Evolutionary conservation across 2,797 vertebrate genomes (phyloP).

Genomic region (Holocentrus rufus): DNA sequence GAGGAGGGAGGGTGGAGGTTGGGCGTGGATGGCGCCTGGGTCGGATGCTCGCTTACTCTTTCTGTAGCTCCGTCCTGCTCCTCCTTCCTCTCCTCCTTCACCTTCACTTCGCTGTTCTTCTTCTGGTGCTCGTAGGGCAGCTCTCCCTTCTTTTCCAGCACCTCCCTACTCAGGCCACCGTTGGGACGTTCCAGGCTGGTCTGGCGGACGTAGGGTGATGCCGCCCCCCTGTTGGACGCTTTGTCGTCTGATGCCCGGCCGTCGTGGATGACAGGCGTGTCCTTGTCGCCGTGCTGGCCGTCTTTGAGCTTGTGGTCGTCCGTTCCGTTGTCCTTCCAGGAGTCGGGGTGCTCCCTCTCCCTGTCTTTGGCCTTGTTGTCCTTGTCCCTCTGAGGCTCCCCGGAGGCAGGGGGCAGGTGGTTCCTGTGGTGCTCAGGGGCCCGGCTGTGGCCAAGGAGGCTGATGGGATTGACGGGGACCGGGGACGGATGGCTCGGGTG

Average conservation of each 20-base stretch:
- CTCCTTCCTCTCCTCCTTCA: slow-evolving; percentile 97
- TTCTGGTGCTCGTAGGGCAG: slow-evolving; percentile 89
- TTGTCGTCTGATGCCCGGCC: slow-evolving; percentile 87
- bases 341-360: slow-evolving; percentile 88
- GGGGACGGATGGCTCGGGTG: slow-evolving; percentile 93
- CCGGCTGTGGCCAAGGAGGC: slow-evolving; percentile 88
- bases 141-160: slow-evolving; percentile 86
- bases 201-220: slow-evolving; percentile 89
- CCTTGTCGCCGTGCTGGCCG: slow-evolving; percentile 88
- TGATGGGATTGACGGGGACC: slow-evolving; percentile 87
- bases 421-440: slow-evolving; percentile 89
- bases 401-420: slow-evolving; percentile 86
- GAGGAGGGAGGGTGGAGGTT: slow-evolving; percentile 84
- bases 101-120: slow-evolving; percentile 90
- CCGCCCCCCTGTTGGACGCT: slow-evolving; percentile 84
- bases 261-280: slow-evolving; percentile 85
- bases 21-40: slow-evolving; percentile 70
- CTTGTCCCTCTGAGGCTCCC: slow-evolving; percentile 92
- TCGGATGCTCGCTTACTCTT: slow-evolving; percentile 75
- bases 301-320: slow-evolving; percentile 96
- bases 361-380: slow-evolving; percentile 89
- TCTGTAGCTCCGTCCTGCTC: slow-evolving; percentile 88
- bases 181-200: slow-evolving; percentile 87
- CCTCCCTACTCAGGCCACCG: slow-evolving; percentile 86
- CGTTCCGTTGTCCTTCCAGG: slow-evolving; percentile 85